Evolutionary conservation across 2,797 vertebrate genomes (phyloP), one percentile per base, ranked within the genome.

Genomic region (Sebastes flavidus): DNA sequence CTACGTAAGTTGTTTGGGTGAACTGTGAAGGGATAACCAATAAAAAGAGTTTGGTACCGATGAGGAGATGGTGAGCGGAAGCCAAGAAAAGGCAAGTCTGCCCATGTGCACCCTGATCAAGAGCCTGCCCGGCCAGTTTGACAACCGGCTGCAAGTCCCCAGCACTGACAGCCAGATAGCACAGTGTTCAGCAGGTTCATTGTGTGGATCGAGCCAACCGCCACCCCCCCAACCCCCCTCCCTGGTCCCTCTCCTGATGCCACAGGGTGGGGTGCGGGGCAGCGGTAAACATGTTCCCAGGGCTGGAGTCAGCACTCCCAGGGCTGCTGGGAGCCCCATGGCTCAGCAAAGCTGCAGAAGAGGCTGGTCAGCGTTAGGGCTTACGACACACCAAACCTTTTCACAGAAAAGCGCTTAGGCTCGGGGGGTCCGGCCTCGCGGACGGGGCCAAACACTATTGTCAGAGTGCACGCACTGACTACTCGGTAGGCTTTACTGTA

Each of bases 241-340:
- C 71, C 75, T 49, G 49, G 75, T 84, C 63, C 74, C 81, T 89
- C 88, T 90, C 84, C 92, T 90, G 89, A 85, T 84, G 82, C 79
- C 82, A 89, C 82, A 80, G 89, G 72, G 61, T 87, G 89, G 91
- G 90, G 88, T 88, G 88, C 56, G 63, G 87, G 87, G 84, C 81
- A 85, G 85, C 77, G 49, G 95, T 96, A 96, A 96, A 96, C 95
- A 95, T 77, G 93, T 90, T 93, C 91, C 93, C 88, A 89, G 91
- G 94, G 89, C 93, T 94, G 78, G 91, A 95, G 96, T 96, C 96
- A 96, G 96, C 96, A 96, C 90, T 96, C 94, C 95, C 88, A 36
- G 83, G 72, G 84, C 87, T 85, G 91, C 87, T 63, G 77, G 90
- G 93, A 94, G 93, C 91, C 90, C 93, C 92, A 89, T 95, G 94